Evolutionary conservation across 2,113 vertebrate species (phyloP).

Genomic region (Menidia beryllina): DNA sequence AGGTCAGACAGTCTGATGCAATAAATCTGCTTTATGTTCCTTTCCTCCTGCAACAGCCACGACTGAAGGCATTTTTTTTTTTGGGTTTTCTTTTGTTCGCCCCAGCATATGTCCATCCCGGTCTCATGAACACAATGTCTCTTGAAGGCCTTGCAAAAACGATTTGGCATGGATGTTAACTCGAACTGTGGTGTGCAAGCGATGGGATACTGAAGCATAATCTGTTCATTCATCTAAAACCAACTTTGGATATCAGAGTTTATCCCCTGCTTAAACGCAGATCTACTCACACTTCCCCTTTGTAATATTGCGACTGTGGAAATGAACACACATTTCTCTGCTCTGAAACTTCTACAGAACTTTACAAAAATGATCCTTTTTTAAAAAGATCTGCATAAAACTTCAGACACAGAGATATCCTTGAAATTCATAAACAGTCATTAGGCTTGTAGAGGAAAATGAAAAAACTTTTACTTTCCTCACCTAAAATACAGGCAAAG

Average conservation of each 20-base stretch:
- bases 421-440: neutral
- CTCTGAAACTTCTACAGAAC: no score
- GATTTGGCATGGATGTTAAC: neutral
- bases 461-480: no score
- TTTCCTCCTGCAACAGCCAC: fast-evolving
- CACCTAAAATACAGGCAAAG: no score
- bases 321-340: neutral
- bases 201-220: neutral
- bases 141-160: neutral
- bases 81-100: neutral
- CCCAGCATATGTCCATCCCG: neutral
- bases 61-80: neutral
- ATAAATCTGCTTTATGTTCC: neutral
- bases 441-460: neutral
- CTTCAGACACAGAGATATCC: no score
- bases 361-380: no score
- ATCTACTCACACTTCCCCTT: neutral
- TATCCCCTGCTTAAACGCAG: neutral
- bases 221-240: neutral
- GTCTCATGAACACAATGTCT: neutral
- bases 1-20: constrained; percentile 62
- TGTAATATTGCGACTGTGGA: neutral
- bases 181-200: neutral
- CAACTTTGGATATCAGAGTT: neutral
- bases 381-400: neutral